Percentiles rank a stretch among this genome's conserved stretches.
These are phyloP conservation scores for Solenopsis invicta DNA, from an alignment of 1,140 invertebrate species.

Conservation along the genomic window DNA sequence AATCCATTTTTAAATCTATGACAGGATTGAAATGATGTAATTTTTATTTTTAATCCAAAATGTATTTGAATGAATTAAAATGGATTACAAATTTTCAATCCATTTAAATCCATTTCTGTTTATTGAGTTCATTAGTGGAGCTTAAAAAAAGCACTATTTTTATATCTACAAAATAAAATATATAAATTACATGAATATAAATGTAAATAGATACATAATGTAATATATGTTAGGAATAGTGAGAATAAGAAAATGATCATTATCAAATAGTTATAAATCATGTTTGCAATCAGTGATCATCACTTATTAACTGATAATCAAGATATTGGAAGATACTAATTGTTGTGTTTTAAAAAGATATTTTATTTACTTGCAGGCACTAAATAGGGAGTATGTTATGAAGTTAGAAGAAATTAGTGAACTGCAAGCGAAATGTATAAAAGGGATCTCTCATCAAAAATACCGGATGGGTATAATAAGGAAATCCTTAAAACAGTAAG, in stretches of 20 bases:
- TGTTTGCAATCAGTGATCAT: not conserved
- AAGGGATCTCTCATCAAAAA: constrained; percentile 95
- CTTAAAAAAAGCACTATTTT: not conserved
- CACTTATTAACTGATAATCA: not conserved
- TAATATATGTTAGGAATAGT: not conserved
- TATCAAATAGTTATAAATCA: not conserved
- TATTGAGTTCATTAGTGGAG: no score
- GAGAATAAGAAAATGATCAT: not conserved
- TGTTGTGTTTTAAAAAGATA: not conserved
- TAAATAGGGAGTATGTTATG: constrained; percentile 94
- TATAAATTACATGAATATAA: not conserved
- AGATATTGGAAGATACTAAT: not conserved
- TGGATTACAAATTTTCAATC: no score
- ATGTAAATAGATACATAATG: not conserved
- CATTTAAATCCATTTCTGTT: no score
- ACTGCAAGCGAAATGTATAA: constrained; percentile 95
- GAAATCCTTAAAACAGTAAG: constrained; percentile 93
- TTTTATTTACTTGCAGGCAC: constrained; percentile 88
- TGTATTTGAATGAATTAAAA: no score
- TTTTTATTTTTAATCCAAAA: no score
- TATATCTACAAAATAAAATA: not conserved
- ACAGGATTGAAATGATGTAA: no score
- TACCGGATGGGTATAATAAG: constrained; percentile 95
- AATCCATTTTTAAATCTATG: no score
- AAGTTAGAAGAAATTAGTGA: constrained; percentile 94